These are phyloP conservation scores for Pedionomus torquatus DNA, from an alignment of 2,113 vertebrate genomes.

Conservation along the genomic window DNA sequence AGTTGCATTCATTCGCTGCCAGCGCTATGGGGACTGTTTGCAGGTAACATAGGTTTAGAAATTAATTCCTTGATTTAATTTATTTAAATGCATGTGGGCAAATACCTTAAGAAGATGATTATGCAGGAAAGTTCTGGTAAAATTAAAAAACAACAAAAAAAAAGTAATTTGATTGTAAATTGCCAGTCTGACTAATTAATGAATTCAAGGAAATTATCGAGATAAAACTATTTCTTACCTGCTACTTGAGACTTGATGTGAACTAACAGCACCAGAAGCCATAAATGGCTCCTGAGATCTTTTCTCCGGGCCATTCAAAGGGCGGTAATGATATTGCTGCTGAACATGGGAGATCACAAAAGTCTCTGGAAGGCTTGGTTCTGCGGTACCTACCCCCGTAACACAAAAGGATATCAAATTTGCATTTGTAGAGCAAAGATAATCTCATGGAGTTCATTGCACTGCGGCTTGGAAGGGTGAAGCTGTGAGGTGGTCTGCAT, in stretches of 20 bases:
- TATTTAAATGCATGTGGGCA: neutral
- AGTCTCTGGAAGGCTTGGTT: neutral
- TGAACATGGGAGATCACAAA: neutral
- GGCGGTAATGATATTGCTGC: neutral
- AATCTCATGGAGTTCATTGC: neutral
- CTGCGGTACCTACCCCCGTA: neutral
- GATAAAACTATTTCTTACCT: slow-evolving; percentile 22
- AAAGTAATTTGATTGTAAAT: neutral
- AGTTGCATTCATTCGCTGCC: neutral
- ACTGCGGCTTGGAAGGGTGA: neutral
- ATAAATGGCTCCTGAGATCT: neutral
- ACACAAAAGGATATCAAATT: slow-evolving; percentile 3
- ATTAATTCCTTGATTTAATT: neutral
- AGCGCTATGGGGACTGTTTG: neutral
- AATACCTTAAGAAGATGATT: neutral
- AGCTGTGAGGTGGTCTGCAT: neutral
- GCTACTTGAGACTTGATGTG: neutral
- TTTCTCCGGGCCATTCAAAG: neutral
- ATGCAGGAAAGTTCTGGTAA: neutral
- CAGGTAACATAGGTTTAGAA: neutral
- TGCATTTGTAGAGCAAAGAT: neutral
- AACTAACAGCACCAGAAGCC: neutral
- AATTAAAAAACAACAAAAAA: no score
- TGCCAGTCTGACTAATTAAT: neutral
- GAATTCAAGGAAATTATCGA: neutral